These are phyloP conservation scores for Euglossa dilemma DNA, from an alignment of 1,140 invertebrate species.

Conservation along the genomic window DNA sequence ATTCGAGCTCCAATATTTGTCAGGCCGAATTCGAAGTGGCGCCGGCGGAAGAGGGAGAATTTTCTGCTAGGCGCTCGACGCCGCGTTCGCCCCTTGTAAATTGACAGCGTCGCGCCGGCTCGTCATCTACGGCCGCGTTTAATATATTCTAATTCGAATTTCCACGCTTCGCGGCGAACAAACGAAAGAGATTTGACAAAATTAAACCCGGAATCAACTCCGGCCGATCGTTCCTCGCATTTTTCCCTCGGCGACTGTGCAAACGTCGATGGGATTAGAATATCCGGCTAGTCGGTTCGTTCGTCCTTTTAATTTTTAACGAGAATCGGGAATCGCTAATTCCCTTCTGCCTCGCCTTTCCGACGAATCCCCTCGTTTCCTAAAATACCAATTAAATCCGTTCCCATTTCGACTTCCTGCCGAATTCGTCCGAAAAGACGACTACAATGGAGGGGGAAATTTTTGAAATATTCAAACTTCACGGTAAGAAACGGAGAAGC, in stretches of 20 bases:
- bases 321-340: neutral
- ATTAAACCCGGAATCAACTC: neutral
- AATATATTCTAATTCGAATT: conserved; percentile 40
- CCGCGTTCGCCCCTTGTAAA: neutral
- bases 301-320: neutral
- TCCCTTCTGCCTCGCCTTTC: neutral
- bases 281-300: neutral
- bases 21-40: conserved; percentile 13
- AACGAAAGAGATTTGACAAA: neutral
- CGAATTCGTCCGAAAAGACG: too few species aligned
- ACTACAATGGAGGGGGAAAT: too few species aligned
- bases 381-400: neutral
- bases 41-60: neutral
- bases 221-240: neutral
- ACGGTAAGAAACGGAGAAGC: too few species aligned
- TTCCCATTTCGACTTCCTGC: neutral
- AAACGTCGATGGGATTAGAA: neutral
- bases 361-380: neutral
- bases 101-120: conserved; percentile 6
- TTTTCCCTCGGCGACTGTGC: neutral
- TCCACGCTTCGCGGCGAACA: neutral
- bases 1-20: conserved; percentile 49
- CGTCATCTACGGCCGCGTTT: conserved; percentile 16
- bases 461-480: neutral
- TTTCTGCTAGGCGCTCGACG: neutral